Base-by-base conservation (phyloP, 2,113 vertebrate species). In the Pavo muticus region DNA sequence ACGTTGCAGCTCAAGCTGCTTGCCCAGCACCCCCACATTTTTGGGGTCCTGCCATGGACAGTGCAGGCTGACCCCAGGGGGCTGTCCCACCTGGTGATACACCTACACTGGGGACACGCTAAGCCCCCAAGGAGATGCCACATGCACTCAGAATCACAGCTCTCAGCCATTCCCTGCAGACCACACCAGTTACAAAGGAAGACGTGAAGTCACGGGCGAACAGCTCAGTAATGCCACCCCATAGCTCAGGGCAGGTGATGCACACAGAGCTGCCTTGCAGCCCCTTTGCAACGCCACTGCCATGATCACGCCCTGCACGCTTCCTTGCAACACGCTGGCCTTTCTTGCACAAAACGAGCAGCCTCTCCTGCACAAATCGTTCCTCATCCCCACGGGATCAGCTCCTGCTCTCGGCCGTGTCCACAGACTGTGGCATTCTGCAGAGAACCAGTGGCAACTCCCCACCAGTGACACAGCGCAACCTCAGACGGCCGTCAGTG, bases 271-370 rank as follows among this genome's bases (percentile, higher is more conserved):
- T 6, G n/a, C 63, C 17, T 35, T 68, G 16, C 8, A 50, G 56
- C 25, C 39, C 45, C 56, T 61, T 39, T 30, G 15, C 37, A 21
- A 23, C 4, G 16, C 23, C 69, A 13, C 6, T 4, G 52, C 30
- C 8, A 0, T 3, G 8, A 57, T 7, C 4, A 2, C 29, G 32
- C 18, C 47, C 45, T 21, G 27, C n/a, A 37, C 14, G 1, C 18
- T 24, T 60, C 84, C 30, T 2, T 20, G 71, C 48, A 39, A 37
- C 2, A 0, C 12, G 1, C 11, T 6, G 39, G 8, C 56, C 27
- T 3, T 85, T 69, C 12, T n/a, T 44, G 56, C 39, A 17, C 52
- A 29, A 65, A 88, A n/a, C 11, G 16, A 65, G 8, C 13, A 18
- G 30, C 70, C 29, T 40, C 29, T 70, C 44, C 52, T 2, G 1